phyloP scores from a whole-genome alignment of 2,797 vertebrate species.

The Sebastes itinus region DNA sequence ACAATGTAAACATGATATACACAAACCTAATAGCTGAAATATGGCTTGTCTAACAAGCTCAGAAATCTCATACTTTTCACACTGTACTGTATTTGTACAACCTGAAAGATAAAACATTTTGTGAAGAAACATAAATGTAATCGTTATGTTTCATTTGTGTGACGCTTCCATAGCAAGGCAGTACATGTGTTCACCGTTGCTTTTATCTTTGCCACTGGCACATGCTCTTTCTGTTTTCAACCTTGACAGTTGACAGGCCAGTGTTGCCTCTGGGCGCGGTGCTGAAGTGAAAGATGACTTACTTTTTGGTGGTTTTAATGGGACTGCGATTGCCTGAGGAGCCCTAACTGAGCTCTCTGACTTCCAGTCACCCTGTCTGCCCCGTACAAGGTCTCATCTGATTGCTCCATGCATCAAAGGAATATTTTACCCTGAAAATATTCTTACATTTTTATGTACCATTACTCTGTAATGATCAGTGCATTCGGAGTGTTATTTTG shows the following conservation, averaged over 20 bases:
- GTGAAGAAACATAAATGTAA: not conserved
- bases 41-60: not conserved
- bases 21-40: not conserved
- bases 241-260: slow-evolving; percentile 38
- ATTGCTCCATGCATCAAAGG: slow-evolving; percentile 46
- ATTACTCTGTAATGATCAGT: slow-evolving; percentile 22
- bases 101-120: not conserved
- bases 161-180: not conserved
- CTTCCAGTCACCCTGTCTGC: slow-evolving; percentile 30
- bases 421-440: slow-evolving; percentile 27
- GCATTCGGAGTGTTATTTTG: not conserved
- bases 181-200: slow-evolving; percentile 22
- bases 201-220: slow-evolving; percentile 21
- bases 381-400: slow-evolving; percentile 17
- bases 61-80: not conserved
- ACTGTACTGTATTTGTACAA: not conserved
- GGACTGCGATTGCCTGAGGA: slow-evolving; percentile 41
- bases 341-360: slow-evolving; percentile 32
- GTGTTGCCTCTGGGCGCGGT: slow-evolving; percentile 36
- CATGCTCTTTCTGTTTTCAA: slow-evolving; percentile 8
- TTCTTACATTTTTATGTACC: slow-evolving; percentile 23
- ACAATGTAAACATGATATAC: not conserved
- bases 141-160: not conserved
- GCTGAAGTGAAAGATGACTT: slow-evolving; percentile 45
- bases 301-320: slow-evolving; percentile 57